Base-by-base conservation (phyloP, 2,888 invertebrate genomes). In the Melinopterus prodromus region DNA sequence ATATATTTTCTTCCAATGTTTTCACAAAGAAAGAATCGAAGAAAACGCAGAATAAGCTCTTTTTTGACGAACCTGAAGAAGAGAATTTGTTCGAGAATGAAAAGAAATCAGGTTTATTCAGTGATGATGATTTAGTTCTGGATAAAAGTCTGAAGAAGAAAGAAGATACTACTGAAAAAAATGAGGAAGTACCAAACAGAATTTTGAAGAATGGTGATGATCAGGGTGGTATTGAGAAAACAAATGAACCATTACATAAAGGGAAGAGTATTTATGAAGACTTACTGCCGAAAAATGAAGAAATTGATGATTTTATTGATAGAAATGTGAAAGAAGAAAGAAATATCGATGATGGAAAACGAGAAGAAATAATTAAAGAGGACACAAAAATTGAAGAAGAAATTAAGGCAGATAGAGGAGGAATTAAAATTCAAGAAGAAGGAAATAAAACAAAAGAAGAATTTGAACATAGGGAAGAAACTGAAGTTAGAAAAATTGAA, bases 31-130 rank as follows among this genome's bases (percentile, higher is more conserved):
- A 53, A 53, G 12, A 53, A 7, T 9, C 53, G 7, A 12, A 53
- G 53, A 53, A 53, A 53, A 6, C 53, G 12, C 9, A 36, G 37
- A 76, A 72, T 53, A 77, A 76, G 36, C 78, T 77, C 16, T 71
- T 81, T 14, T 81, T 81, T 38, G 80, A 80, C 69, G 80, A 80
- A 14, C 78, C 77, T 12, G 80, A 80, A 16, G 77, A 79, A 69
- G 26, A 79, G 14, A 69, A 16, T 77, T 35, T 72, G 69, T 77
- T 79, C 36, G 38, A 69, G 6, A 14, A 53, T 53, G 53, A 7
- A 53, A 53, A 53, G 12, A 53, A 53, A 12, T 12, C 74, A 53
- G 53, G 12, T 4, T 53, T 53, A 12, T 53, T 53, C 26, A 26
- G 26, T 3, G 14, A 2, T 71, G 71, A 15, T 16, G 9, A 16